phyloP scores from a whole-genome alignment of 2,113 vertebrate species.

The Brienomyrus longianalis region DNA sequence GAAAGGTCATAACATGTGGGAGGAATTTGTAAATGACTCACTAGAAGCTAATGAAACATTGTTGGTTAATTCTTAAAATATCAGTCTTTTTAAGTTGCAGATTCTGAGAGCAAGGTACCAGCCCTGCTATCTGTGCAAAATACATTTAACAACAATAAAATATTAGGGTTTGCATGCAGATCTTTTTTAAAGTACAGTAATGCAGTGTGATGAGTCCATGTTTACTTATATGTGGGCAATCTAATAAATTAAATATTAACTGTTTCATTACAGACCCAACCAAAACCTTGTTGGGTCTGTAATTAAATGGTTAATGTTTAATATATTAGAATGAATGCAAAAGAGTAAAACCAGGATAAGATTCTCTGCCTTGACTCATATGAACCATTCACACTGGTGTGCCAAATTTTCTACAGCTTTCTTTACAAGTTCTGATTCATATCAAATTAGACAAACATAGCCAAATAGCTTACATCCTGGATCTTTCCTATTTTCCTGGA shows the following conservation, averaged over 20 bases:
- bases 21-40: slow-evolving; percentile 50
- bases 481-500: not conserved
- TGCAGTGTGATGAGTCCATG: not conserved
- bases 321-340: not conserved
- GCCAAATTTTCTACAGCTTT: slow-evolving; percentile 3
- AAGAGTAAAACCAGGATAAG: not conserved
- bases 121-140: not conserved
- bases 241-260: slow-evolving; percentile 18
- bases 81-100: slow-evolving; percentile 6
- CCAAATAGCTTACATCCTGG: not conserved
- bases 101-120: not conserved
- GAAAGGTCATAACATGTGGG: slow-evolving; percentile 56
- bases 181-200: not conserved
- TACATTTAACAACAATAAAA: not conserved
- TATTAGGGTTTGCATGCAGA: not conserved
- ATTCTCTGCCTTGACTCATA: not conserved
- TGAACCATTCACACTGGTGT: not conserved
- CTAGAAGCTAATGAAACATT: not conserved
- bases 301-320: slow-evolving; percentile 18
- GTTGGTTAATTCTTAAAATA: slow-evolving; percentile 26
- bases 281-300: slow-evolving; percentile 4
- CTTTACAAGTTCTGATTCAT: not conserved
- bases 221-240: not conserved
- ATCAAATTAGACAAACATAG: not conserved
- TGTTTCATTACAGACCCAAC: slow-evolving; percentile 7